Base-by-base conservation (phyloP, 2,888 invertebrate genomes). In the Cataglyphis cursor region DNA sequence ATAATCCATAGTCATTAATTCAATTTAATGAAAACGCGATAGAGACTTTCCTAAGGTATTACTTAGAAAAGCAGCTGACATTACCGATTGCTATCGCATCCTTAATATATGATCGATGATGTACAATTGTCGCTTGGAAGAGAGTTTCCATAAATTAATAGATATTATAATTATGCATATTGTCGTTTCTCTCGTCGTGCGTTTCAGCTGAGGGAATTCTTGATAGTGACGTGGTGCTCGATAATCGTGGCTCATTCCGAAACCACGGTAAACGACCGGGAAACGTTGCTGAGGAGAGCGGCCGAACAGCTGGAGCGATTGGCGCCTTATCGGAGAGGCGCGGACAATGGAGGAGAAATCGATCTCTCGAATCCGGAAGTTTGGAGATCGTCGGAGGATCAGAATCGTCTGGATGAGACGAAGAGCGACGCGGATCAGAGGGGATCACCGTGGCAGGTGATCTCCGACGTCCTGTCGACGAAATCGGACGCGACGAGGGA, bases 231-330 rank as follows among this genome's bases (percentile, higher is more conserved):
- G 70, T 91, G 85, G 80, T 90, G 86, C 84, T 81, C 85, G 59
- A 76, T 86, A 70, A 85, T 88, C 38, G 82, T 85, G 76, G 89
- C 86, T 59, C 89, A 87, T 2, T 85, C 92, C 38, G 85, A 87
- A 59, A 84, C 81, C 24, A 61, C 76, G 57, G 80, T 83, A 82
- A 87, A 81, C 87, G 89, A 61, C 18, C 24, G 82, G 41, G 64
- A 81, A 28, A 24, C 54, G 0, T 54, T 88, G 12, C 28, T 54
- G 12, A 66, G 74, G 8, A 87, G 70, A 3, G 88, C 88, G 4
- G 85, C 89, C 10, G 83, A 87, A 2, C 94, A 94, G 70, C 87
- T 94, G 72, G 91, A 93, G 9, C 92, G 94, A 76, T 87, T 94
- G n/a, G 88, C 92, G 10, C 83, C 89, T 4, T 94, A 93, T 81